Evolutionary conservation across 2,888 invertebrate genomes (phyloP).

Genomic region (Pristionchus arcanus): DNA sequence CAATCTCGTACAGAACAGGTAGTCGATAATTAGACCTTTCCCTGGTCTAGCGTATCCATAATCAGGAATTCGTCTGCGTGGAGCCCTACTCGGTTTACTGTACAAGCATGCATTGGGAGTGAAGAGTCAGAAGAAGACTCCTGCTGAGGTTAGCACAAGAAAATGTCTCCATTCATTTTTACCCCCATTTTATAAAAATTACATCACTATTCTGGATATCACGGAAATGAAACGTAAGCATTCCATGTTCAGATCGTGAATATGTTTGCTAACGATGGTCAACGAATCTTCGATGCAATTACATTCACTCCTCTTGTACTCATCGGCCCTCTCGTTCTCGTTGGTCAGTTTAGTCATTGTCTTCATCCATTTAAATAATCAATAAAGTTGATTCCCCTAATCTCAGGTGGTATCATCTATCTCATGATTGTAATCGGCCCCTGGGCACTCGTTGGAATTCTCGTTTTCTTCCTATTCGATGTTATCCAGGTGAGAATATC

Average conservation of each 20-base stretch:
- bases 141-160: conserved; percentile 79
- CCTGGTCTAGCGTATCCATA: background rate
- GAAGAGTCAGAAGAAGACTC: conserved; percentile 78
- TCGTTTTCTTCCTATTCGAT: conserved; percentile 79
- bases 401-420: conserved; percentile 79
- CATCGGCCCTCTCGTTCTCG: conserved; percentile 80
- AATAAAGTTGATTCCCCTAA: background rate
- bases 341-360: conserved; percentile 63
- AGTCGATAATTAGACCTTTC: background rate
- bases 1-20: conserved; percentile 77
- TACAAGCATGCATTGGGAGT: conserved; percentile 80
- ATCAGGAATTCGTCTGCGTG: conserved; percentile 80
- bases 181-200: too few species aligned
- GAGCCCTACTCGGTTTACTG: conserved; percentile 80
- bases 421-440: conserved; percentile 80
- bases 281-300: conserved; percentile 81
- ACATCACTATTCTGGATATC: too few species aligned
- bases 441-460: conserved; percentile 80
- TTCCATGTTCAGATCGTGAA: conserved; percentile 79
- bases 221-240: background rate
- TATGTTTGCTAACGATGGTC: conserved; percentile 81
- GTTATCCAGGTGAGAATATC: conserved; percentile 79
- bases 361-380: background rate
- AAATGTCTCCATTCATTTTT: too few species aligned
- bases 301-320: conserved; percentile 80